Base-by-base conservation (phyloP, 2,888 invertebrate species). In the Spilosoma lubricipeda region DNA sequence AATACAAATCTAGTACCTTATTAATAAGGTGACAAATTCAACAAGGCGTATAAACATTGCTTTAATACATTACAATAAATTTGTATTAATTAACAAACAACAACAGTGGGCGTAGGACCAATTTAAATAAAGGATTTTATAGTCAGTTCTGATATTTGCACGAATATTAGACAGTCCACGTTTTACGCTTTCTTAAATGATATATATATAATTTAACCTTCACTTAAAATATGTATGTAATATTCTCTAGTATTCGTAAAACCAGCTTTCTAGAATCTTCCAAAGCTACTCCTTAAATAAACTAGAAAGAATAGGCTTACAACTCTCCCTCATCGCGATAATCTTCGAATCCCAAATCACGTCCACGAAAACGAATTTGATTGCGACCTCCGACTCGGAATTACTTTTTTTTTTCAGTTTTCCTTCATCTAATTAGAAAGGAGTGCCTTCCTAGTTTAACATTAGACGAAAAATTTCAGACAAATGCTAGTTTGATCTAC, bases 71-170 rank as follows among this genome's bases (percentile, higher is more conserved):
- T 56, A 56, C 52, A 56, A 56, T 56, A 56, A n/a, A n/a, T 65
- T 71, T 71, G 52, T 71, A 70, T 70, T 45, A 70, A 70, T 64
- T 45, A 59, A 70, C 27, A 20, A 70, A 7, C 36, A 33, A 68
- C 52, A 56, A 69, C 36, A 69, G 33, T 52, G 30, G 36, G 52
- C 33, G n/a, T 52, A 52, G 8, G 23, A 15, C 15, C 9, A 36
- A 36, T 69, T 56, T 36, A 56, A 69, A 39, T 69, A 69, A 56
- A 69, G 69, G 69, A 56, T 56, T 52, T 33, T 3, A 11, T 39
- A 59, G 39, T 59, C 68, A 52, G 33, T 52, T 15, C 52, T 52
- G 33, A 52, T 52, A 36, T 68, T 33, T 68, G 36, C 3, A 4
- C 45, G 3, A 15, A 45, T 45, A 15, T 45, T 45, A 15, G 15